Evolutionary conservation across 2,888 invertebrate genomes (phyloP).

Genomic region (Geophilus truncorum): DNA sequence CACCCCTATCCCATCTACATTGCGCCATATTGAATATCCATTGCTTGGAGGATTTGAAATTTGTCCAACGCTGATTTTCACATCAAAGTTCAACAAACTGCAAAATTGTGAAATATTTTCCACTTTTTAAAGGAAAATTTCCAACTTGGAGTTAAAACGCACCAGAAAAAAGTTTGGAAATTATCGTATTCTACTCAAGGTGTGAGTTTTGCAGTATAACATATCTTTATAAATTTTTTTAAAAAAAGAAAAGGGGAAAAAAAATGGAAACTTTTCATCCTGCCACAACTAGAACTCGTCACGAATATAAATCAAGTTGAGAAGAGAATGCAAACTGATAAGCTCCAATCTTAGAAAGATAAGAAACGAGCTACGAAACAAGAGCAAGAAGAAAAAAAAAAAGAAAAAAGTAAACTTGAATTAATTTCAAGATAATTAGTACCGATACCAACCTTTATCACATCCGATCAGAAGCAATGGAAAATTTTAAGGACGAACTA

Average conservation of each 20-base stretch:
- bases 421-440: slow-evolving; percentile 33
- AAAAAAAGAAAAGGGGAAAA: not conserved
- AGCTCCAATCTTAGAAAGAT: not conserved
- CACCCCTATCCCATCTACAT: not conserved
- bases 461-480: not conserved
- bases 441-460: not conserved
- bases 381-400: not conserved
- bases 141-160: too few relatives aligned
- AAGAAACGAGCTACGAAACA: not conserved
- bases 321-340: not conserved
- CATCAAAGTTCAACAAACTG: not conserved
- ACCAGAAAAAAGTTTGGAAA: too few relatives aligned
- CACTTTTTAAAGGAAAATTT: too few relatives aligned
- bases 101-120: not conserved
- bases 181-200: too few relatives aligned
- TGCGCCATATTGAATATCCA: not conserved
- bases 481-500: not conserved
- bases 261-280: not conserved
- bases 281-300: not conserved
- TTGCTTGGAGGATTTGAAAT: not conserved
- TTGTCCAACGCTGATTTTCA: not conserved
- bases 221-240: too few relatives aligned
- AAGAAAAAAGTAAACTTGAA: slow-evolving; percentile 25
- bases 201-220: too few relatives aligned
- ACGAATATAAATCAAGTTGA: not conserved